phyloP scores from a whole-genome alignment of 2,888 invertebrate species.

The Orthosia cruda region DNA sequence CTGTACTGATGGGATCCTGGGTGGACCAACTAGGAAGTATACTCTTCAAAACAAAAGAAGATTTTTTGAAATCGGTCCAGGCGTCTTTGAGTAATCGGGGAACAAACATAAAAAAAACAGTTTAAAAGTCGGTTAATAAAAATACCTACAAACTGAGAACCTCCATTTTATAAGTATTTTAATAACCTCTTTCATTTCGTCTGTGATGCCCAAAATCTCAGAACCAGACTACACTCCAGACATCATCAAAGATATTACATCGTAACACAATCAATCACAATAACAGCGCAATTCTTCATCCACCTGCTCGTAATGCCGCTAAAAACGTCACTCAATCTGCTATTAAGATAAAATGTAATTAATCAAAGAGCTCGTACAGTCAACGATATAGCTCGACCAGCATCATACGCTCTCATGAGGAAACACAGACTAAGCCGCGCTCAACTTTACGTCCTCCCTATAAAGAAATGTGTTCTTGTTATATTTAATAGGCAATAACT shows the following conservation, averaged over 20 bases:
- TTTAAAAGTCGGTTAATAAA: too few relatives aligned
- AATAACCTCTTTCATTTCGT: not conserved
- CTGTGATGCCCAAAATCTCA: not conserved
- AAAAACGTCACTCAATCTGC: conserved; percentile 62
- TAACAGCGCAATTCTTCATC: conserved; percentile 30
- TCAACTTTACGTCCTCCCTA: conserved; percentile 77
- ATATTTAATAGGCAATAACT: conserved; percentile 87
- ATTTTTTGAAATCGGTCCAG: too few relatives aligned
- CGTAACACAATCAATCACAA: conserved; percentile 44
- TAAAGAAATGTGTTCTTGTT: conserved; percentile 87
- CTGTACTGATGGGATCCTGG: too few relatives aligned
- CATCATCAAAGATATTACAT: not conserved
- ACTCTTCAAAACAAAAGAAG: too few relatives aligned
- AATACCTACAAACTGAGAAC: too few relatives aligned
- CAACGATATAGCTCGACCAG: conserved; percentile 57
- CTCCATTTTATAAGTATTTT: too few relatives aligned
- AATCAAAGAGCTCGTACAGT: conserved; percentile 75
- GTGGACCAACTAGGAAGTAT: too few relatives aligned
- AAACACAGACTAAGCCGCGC: conserved; percentile 70
- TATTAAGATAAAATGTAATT: conserved; percentile 75
- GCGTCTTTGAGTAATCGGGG: too few relatives aligned
- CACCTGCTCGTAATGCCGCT: conserved; percentile 48
- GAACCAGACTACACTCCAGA: not conserved
- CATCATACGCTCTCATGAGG: conserved; percentile 51
- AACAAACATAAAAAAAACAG: too few relatives aligned